Percentiles rank a stretch among this genome's conserved stretches.
Conservation (phyloP, 2,888 invertebrate genomes). For the Amorpha juglandis region DNA sequence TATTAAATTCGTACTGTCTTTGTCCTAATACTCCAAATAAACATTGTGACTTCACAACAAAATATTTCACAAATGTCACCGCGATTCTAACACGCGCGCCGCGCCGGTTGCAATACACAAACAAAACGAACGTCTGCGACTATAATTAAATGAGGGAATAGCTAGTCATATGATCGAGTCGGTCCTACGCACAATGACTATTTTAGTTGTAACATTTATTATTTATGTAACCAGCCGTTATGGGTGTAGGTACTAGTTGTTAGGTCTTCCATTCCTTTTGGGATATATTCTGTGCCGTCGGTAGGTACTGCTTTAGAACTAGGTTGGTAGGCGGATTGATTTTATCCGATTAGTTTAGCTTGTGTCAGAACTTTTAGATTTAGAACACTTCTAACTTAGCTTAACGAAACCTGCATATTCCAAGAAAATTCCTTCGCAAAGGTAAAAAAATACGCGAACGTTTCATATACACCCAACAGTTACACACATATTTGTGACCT, state of each 20-base stretch:
- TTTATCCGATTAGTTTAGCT: background rate
- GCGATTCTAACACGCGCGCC: background rate
- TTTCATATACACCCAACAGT: no score
- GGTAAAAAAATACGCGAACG: no score
- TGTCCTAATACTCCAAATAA: background rate
- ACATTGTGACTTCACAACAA: background rate
- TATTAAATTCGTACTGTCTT: background rate
- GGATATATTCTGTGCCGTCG: no score
- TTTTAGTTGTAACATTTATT: constrained; percentile 17
- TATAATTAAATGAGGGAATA: constrained; percentile 8
- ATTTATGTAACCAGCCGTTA: background rate
- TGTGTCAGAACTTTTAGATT: background rate
- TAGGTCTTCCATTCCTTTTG: no score
- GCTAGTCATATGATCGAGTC: constrained; percentile 18
- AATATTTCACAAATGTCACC: constrained; percentile 2
- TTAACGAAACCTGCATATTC: no score
- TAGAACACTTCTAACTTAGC: background rate
- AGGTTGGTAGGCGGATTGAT: background rate
- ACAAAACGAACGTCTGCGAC: background rate
- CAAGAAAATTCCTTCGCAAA: no score
- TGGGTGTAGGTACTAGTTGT: background rate
- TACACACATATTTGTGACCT: no score
- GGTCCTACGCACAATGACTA: constrained; percentile 15
- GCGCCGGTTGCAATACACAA: constrained; percentile 5
- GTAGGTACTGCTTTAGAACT: background rate